phyloP scores from a whole-genome alignment of 2,888 invertebrate species.

The Apomyelois bistriatella region DNA sequence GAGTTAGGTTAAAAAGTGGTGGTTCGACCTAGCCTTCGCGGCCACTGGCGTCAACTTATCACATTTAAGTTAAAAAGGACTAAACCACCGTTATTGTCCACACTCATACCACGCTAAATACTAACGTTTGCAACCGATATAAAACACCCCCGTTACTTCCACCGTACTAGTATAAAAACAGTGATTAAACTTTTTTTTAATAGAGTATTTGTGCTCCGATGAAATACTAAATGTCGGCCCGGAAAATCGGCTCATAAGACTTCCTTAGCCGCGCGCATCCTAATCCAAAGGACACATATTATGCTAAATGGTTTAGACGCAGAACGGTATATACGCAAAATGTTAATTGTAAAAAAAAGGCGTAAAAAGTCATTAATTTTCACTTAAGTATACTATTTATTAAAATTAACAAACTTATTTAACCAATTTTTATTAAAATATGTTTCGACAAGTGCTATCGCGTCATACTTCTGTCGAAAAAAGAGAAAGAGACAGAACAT shows the following conservation, averaged over 20 bases:
- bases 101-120: conserved; percentile 63
- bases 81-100: conserved; percentile 72
- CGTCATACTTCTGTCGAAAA: too few species aligned
- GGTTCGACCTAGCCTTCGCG: conserved; percentile 36
- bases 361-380: too few species aligned
- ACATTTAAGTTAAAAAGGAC: conserved; percentile 51
- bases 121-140: conserved; percentile 67
- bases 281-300: conserved; percentile 54
- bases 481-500: too few species aligned
- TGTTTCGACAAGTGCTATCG: too few species aligned
- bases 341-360: too few species aligned
- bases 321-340: too few species aligned
- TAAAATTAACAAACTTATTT: too few species aligned
- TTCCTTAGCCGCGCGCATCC: conserved; percentile 22
- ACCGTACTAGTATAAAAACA: conserved; percentile 58
- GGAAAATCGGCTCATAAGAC: conserved; percentile 34
- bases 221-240: conserved; percentile 28
- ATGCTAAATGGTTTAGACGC: conserved; percentile 36
- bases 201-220: conserved; percentile 72
- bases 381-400: too few species aligned
- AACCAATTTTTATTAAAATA: too few species aligned
- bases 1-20: conserved; percentile 59
- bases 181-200: conserved; percentile 54
- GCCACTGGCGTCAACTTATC: conserved; percentile 51
- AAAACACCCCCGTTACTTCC: conserved; percentile 46